A percentile compares a stretch with the other conserved stretches of the same genome.
phyloP scores from a whole-genome alignment of 30 jellyfish, hydroid and myxozoan genomes.

The Turritopsis dohrnii region DNA sequence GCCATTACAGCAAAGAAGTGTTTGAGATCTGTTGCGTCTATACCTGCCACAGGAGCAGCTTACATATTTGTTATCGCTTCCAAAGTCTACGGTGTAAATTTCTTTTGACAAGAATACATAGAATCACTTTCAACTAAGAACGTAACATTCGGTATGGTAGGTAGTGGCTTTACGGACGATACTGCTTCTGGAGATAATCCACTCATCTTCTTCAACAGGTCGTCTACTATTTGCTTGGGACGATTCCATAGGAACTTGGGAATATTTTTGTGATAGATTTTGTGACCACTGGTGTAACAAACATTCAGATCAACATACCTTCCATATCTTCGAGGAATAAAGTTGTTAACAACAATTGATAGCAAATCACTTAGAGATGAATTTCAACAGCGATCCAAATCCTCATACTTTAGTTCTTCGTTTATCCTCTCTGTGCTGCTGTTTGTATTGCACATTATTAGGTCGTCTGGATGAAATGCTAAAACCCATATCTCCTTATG shows the following conservation, averaged over 20 bases:
- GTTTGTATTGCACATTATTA: not conserved
- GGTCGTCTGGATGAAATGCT: not conserved
- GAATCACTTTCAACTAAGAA: not conserved
- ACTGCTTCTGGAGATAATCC: not conserved
- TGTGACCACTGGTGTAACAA: slow-evolving; percentile 3
- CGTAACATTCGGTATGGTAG: not conserved
- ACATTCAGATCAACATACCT: too few relatives aligned
- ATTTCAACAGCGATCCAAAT: not conserved
- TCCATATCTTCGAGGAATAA: too few relatives aligned
- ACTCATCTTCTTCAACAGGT: not conserved
- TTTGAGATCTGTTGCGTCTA: slow-evolving; percentile 1
- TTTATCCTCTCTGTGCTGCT: not conserved
- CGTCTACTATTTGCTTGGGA: not conserved
- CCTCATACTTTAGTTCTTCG: not conserved
- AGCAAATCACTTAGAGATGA: not conserved
- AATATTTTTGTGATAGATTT: not conserved
- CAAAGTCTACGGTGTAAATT: not conserved
- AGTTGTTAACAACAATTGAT: not conserved
- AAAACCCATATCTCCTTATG: too few relatives aligned
- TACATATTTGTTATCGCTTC: not conserved
- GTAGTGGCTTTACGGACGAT: not conserved
- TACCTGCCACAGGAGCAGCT: not conserved
- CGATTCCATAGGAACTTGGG: not conserved
- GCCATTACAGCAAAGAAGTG: not conserved
- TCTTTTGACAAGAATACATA: not conserved